These are phyloP conservation scores for Drosophila neocordata DNA, from an alignment of 1,140 invertebrate genomes.

Conservation along the genomic window DNA sequence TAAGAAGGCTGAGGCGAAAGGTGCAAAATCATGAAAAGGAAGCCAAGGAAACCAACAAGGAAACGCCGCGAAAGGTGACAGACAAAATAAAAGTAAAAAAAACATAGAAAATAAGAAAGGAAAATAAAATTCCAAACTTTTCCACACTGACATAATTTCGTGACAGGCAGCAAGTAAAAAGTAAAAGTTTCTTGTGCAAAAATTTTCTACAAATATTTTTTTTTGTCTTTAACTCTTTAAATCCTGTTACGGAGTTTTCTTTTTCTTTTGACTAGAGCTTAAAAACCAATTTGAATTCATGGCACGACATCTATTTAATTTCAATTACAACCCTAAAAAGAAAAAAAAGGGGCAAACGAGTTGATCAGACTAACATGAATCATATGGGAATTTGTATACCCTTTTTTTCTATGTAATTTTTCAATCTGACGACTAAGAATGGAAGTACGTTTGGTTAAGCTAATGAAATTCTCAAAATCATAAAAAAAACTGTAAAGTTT, in stretches of 20 bases:
- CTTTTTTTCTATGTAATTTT: neutral
- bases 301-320: slow-evolving; percentile 80
- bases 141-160: slow-evolving; percentile 53
- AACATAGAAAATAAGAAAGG: neutral
- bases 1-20: neutral
- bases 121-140: slow-evolving; percentile 23
- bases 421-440: too few species aligned
- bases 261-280: slow-evolving; percentile 18
- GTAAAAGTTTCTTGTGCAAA: slow-evolving; percentile 50
- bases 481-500: too few species aligned
- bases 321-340: slow-evolving; percentile 77
- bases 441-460: too few species aligned
- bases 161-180: slow-evolving; percentile 25
- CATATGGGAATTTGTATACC: neutral
- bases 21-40: neutral
- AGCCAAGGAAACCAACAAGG: neutral
- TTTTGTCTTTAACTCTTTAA: slow-evolving; percentile 54
- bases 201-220: slow-evolving; percentile 22
- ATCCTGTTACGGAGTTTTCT: slow-evolving; percentile 11
- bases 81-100: neutral
- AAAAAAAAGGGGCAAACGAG: neutral
- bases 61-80: neutral
- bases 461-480: too few species aligned
- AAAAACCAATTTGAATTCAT: slow-evolving; percentile 71
- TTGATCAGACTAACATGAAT: neutral